phyloP scores from a whole-genome alignment of 2,888 invertebrate genomes.

The Adela reaumurella region DNA sequence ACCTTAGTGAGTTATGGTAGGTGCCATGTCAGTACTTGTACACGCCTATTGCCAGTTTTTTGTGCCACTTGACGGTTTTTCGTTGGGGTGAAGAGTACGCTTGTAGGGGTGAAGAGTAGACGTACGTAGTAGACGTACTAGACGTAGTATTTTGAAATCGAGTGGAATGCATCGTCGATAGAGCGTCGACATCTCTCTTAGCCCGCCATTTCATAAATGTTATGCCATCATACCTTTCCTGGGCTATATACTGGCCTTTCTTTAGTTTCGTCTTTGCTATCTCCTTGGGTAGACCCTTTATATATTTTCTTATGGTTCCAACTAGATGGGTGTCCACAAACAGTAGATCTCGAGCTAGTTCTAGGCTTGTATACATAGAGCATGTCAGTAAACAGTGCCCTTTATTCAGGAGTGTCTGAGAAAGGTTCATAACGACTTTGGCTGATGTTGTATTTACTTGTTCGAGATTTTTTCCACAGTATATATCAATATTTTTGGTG shows the following conservation, averaged over 20 bases:
- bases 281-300: constrained; percentile 18
- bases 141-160: constrained; percentile 9
- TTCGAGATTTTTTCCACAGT: constrained; percentile 7
- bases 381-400: constrained; percentile 18
- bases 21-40: no score
- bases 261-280: constrained; percentile 19
- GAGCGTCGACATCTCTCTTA: constrained; percentile 17
- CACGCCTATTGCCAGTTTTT: constrained; percentile 21
- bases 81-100: constrained; percentile 15
- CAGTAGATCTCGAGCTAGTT: constrained; percentile 18
- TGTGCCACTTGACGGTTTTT: constrained; percentile 24
- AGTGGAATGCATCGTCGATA: constrained; percentile 21
- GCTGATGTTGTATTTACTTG: constrained; percentile 4
- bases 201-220: constrained; percentile 17
- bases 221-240: constrained; percentile 18
- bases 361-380: constrained; percentile 21
- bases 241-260: constrained; percentile 14
- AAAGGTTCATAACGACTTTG: constrained; percentile 11
- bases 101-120: neutral
- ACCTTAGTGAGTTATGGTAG: no score
- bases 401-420: constrained; percentile 10
- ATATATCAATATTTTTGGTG: constrained; percentile 8
- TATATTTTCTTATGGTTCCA: constrained; percentile 22
- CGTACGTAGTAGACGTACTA: constrained; percentile 14
- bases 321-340: constrained; percentile 19